Evolutionary conservation across 64 coral and sea anemone species (phyloP).

Genomic region (Exaiptasia diaphana): DNA sequence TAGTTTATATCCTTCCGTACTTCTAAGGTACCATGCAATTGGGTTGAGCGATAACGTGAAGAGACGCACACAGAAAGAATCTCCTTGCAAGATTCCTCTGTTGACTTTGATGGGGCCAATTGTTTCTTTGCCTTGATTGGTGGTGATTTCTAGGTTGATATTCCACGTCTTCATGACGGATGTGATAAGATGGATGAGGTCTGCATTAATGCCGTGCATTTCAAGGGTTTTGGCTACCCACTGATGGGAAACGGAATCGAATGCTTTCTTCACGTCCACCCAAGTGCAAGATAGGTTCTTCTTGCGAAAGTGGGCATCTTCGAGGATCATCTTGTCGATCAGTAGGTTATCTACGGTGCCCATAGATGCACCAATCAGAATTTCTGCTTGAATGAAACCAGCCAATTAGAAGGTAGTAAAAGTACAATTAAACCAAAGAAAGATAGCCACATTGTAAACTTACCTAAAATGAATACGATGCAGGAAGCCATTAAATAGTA

Average conservation of each 20-base stretch:
- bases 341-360: slow-evolving; percentile 15
- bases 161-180: slow-evolving; percentile 8
- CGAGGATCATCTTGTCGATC: slow-evolving; percentile 13
- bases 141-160: slow-evolving; percentile 1
- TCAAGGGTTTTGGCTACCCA: not conserved
- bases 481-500: no score
- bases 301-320: slow-evolving; percentile 1
- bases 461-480: no score
- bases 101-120: slow-evolving; percentile 31
- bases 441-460: no score
- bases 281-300: not conserved
- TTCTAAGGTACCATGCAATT: not conserved
- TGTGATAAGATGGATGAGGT: not conserved
- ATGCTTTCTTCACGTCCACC: not conserved
- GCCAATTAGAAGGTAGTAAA: no score
- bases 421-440: no score
- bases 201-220: slow-evolving; percentile 1
- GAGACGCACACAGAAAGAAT: not conserved
- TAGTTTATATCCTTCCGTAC: slow-evolving; percentile 5
- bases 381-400: no score
- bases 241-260: not conserved
- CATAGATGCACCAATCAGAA: no score
- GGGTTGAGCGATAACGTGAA: slow-evolving; percentile 11
- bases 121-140: not conserved
- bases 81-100: not conserved